Evolutionary conservation across 2,888 invertebrate species (phyloP), one percentile per base, ranked within the genome.

Genomic region (Rhimphoctona megacephalus): DNA sequence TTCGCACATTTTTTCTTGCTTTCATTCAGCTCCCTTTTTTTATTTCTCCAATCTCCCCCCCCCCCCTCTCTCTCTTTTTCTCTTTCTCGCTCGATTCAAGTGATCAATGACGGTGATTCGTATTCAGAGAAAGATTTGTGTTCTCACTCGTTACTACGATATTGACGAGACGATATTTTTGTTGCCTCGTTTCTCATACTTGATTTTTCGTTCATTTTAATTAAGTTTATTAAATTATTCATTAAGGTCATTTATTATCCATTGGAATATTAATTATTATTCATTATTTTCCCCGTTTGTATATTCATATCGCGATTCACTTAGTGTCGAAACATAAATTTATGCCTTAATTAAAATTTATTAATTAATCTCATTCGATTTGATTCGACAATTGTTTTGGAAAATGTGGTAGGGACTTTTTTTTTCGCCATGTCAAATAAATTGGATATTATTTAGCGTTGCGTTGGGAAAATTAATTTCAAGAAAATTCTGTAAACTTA

Each of bases 31-130:
- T 49, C 19, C 3, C 49, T 19, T 19, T 49, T 49, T 7, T 49
- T 7, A 14, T 43, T 43, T 14, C 3, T 43, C 3, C 1, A 43
- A 17, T 5, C 4, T 46, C 2, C 17, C 17, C 46, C 3, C 22
- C 9, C 25, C 25, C 61, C 25, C 17, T 61, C 22, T 22, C 9
- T 54, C 19, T 5, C 49, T 2, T n/a, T 39, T 36, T 30, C 14
- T 25, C 11, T 14, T 6, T 30, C 22, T 11, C 25, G 6, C 30
- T 17, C 61, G 17, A 61, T 17, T 17, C 17, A 25, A 46, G 43
- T 76, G 76, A 76, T 82, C 76, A 76, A 70, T 49, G 76, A 33
- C 54, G 22, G 57, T 69, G 57, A 76, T 82, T 76, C 69, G 57
- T 82, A 69, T 76, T 22, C 76, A 4, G 2, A 19, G 46, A 33